These are phyloP conservation scores for Apamea epomidion DNA, from an alignment of 2,888 invertebrate species.

Conservation along the genomic window DNA sequence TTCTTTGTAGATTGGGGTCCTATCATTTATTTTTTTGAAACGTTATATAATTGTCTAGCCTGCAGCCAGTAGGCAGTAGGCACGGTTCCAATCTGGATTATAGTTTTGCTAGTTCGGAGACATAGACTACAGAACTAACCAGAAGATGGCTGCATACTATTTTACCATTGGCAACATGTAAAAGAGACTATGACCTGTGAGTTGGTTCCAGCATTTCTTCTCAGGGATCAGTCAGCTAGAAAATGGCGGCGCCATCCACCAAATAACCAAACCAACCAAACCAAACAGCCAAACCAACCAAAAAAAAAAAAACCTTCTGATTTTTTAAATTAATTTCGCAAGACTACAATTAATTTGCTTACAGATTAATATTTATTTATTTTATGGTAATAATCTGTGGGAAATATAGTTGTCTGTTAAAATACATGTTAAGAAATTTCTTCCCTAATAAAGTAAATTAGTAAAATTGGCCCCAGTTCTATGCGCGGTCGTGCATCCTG, in stretches of 20 bases:
- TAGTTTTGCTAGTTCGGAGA: not conserved
- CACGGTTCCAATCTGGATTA: slow-evolving; percentile 5
- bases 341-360: too few species aligned
- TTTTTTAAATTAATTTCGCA: too few species aligned
- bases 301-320: too few species aligned
- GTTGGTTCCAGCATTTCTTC: too few species aligned
- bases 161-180: not conserved
- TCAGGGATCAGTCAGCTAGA: too few species aligned
- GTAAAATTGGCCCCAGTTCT: not conserved
- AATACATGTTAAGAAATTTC: not conserved
- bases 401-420: too few species aligned
- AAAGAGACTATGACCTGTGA: not conserved
- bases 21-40: too few species aligned
- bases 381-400: too few species aligned
- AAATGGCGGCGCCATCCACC: too few species aligned
- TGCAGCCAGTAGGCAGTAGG: not conserved
- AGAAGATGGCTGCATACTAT: not conserved
- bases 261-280: too few species aligned
- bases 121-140: not conserved
- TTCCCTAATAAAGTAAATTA: not conserved
- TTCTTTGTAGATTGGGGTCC: not conserved
- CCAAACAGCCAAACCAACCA: too few species aligned
- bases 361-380: too few species aligned
- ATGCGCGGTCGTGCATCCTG: not conserved
- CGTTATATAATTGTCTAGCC: not conserved